A percentile compares a stretch with the other conserved stretches of the same genome.
phyloP scores from a whole-genome alignment of 2,797 vertebrate genomes.

The Trematomus bernacchii region DNA sequence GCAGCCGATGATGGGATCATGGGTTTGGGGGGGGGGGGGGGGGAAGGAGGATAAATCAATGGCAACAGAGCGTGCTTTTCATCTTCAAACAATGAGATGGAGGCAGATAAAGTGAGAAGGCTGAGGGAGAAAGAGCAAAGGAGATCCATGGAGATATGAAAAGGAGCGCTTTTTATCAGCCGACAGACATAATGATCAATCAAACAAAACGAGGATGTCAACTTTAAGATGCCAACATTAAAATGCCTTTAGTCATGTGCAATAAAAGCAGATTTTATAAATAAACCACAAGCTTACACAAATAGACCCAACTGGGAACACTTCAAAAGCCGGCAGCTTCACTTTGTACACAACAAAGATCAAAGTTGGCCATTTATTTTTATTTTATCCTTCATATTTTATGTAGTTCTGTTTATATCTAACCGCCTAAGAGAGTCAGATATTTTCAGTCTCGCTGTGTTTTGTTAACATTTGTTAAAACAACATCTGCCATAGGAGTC shows the following conservation, averaged over 20 bases:
- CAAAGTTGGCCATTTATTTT: conserved; percentile 50
- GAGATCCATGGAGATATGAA: not conserved
- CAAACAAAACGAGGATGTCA: conserved; percentile 34
- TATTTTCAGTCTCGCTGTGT: not conserved
- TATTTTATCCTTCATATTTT: conserved; percentile 34
- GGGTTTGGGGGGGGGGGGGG: not conserved
- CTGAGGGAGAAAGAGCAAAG: not conserved
- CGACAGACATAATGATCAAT: conserved; percentile 41
- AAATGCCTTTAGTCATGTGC: conserved; percentile 35
- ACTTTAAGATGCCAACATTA: conserved; percentile 3
- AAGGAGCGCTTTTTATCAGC: conserved; percentile 19
- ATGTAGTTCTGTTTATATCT: conserved; percentile 24
- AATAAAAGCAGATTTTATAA: conserved; percentile 47
- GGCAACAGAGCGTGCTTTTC: conserved; percentile 33
- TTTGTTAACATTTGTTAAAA: not conserved
- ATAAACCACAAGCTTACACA: conserved; percentile 40
- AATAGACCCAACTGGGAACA: conserved; percentile 40
- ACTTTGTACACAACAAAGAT: conserved; percentile 50
- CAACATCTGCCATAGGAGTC: not conserved
- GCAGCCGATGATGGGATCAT: conserved; percentile 23
- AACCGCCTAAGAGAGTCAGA: not conserved
- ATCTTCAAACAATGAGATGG: conserved; percentile 51
- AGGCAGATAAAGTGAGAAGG: conserved; percentile 26
- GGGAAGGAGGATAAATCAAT: conserved; percentile 47
- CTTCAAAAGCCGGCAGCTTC: conserved; percentile 38